These are phyloP conservation scores for Heteronetta atricapilla DNA, from an alignment of 2,113 vertebrate species.

Conservation along the genomic window DNA sequence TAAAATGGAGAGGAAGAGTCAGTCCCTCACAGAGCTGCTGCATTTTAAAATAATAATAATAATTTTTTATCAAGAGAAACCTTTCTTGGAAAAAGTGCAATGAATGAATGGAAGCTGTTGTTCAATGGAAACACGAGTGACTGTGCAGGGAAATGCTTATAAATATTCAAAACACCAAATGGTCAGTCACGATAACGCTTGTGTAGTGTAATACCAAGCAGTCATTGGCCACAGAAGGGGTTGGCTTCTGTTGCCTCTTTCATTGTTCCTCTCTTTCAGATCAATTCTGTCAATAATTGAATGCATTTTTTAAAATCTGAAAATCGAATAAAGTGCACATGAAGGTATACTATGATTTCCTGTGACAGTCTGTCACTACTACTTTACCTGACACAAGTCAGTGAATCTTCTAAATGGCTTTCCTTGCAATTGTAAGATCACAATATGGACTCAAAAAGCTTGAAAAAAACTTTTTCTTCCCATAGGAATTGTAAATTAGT, in stretches of 20 bases:
- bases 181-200: constrained; percentile 51
- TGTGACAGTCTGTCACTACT: constrained; percentile 69
- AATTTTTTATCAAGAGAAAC: neutral
- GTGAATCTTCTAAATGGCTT: constrained; percentile 66
- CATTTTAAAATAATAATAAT: neutral
- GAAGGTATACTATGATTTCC: constrained; percentile 65
- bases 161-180: constrained; percentile 57
- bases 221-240: constrained; percentile 3
- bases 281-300: constrained; percentile 65
- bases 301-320: constrained; percentile 55
- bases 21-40: neutral
- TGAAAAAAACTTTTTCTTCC: constrained; percentile 56
- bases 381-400: constrained; percentile 62
- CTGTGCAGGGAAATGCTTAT: constrained; percentile 42
- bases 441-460: constrained; percentile 43
- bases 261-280: constrained; percentile 51
- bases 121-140: constrained; percentile 12
- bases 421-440: constrained; percentile 58
- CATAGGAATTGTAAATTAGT: constrained; percentile 49
- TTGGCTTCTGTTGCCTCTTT: constrained; percentile 51
- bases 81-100: neutral
- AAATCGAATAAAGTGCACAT: constrained; percentile 39
- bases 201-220: neutral
- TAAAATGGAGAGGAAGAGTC: neutral
- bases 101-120: constrained; percentile 42